Conservation (phyloP, 1,140 invertebrate genomes). For the Drosophila nigrodunni region DNA sequence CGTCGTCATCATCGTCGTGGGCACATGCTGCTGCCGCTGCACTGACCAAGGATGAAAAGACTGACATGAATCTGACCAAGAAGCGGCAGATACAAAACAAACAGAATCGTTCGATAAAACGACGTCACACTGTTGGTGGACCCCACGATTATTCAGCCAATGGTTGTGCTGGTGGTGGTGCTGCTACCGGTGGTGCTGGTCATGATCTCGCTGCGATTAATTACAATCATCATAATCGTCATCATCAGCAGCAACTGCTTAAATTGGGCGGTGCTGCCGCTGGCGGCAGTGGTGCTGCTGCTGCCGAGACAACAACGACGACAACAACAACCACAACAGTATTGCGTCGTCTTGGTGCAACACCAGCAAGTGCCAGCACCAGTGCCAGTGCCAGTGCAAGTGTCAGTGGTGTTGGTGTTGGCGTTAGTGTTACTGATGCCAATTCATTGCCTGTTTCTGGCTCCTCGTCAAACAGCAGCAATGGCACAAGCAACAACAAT, state of each 20-base stretch:
- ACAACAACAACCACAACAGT: conserved; percentile 72
- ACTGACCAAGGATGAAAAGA: conserved; percentile 92
- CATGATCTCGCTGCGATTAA: conserved; percentile 69
- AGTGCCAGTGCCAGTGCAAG: conserved; percentile 9
- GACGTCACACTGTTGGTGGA: conserved; percentile 96
- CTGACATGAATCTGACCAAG: conserved; percentile 91
- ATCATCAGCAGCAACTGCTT: conserved; percentile 69
- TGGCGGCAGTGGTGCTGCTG: conserved; percentile 38
- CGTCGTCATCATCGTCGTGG: conserved; percentile 42
- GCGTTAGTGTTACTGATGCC: background rate
- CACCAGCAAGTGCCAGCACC: conserved; percentile 1
- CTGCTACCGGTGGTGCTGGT: conserved; percentile 17
- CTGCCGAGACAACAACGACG: conserved; percentile 70
- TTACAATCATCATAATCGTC: conserved; percentile 74
- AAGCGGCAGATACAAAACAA: conserved; percentile 87
- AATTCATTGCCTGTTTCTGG: conserved; percentile 29
- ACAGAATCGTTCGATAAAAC: conserved; percentile 90
- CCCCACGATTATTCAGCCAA: conserved; percentile 90
- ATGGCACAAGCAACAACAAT: conserved; percentile 53
- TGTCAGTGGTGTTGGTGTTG: conserved; percentile 13
- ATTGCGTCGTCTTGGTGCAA: conserved; percentile 55
- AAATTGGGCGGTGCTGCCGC: conserved; percentile 48
- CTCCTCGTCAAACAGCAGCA: conserved; percentile 17
- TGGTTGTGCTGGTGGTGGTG: conserved; percentile 11
- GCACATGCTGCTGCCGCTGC: conserved; percentile 85